Evolutionary conservation across 2,888 invertebrate genomes (phyloP), one percentile per base, ranked within the genome.

Genomic region (Pandemis cinnamomeana): DNA sequence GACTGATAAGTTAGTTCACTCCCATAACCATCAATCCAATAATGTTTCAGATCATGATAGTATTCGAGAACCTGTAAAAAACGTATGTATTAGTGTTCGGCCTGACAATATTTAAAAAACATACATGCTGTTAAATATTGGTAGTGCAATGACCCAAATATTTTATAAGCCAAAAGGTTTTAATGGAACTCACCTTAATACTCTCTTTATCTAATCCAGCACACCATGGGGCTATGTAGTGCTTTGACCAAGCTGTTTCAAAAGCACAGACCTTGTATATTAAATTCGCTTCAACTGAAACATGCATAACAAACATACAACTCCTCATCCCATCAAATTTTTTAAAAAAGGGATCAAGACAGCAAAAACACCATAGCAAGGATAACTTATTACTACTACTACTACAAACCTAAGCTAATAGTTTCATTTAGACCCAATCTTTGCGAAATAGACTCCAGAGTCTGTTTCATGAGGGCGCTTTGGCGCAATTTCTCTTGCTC

Each of bases 1-100:
- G 97, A 97, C 78, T 95, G 92, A 83, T 96, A 96, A 2, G 96
- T 97, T 71, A 98, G 86, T 77, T 96, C 93, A 83, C 96, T 95
- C 11, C 97, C 98, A 83, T 98, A 98, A 7, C 98, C 98, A 87
- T 98, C 97, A 77, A 96, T 91, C 96, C 97, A 98, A 87, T 97
- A 98, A 83, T 97, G 96, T 86, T 96, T 96, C 70, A 98, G 86
- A 86, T 98, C 98, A 82, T 96, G 95, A 46, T 94, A 95, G 85
- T 96, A 98, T 88, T 98, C 97, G 72, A 98, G 80, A 20, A 95
- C 89, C 96, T 97, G 82, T 67, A 92, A 89, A 70, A 66, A 42
- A 8, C 8, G 10, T 51, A 48, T 36, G 27, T 36, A 36, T 36
- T 36, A 36, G 27, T 36, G 27, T 36, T 2, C 27, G 1, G 2